These are phyloP conservation scores for Eurytoma californica DNA, from an alignment of 2,888 invertebrate genomes.

Conservation along the genomic window DNA sequence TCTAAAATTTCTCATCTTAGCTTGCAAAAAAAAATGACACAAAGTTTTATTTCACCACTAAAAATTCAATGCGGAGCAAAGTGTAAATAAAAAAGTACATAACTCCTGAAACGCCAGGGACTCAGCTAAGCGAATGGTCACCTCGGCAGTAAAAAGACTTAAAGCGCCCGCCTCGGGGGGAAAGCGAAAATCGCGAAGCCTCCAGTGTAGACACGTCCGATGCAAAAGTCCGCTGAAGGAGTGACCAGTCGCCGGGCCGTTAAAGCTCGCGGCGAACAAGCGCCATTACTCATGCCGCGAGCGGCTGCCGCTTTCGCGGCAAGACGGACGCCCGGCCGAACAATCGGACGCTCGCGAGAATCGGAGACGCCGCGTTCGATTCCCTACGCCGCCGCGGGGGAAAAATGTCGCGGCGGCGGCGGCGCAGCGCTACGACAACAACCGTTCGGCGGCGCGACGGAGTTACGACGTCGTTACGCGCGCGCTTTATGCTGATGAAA, in stretches of 20 bases:
- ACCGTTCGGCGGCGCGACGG: constrained; percentile 6
- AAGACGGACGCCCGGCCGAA: constrained; percentile 16
- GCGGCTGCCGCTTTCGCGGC: constrained; percentile 5
- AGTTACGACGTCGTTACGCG: constrained; percentile 54
- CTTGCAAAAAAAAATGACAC: too few species aligned
- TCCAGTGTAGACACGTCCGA: too few species aligned
- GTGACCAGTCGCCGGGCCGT: neutral
- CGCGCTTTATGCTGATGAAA: constrained; percentile 50
- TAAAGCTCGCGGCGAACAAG: constrained; percentile 9
- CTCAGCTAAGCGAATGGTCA: too few species aligned
- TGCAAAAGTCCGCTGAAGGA: neutral
- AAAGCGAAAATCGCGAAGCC: neutral
- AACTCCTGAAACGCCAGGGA: too few species aligned
- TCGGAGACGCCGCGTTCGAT: constrained; percentile 23
- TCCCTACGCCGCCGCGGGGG: constrained; percentile 15
- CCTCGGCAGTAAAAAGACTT: too few species aligned
- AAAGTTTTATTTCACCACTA: too few species aligned
- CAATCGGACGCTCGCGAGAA: constrained; percentile 23
- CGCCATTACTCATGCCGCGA: constrained; percentile 32
- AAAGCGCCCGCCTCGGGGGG: neutral
- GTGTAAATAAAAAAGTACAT: too few species aligned
- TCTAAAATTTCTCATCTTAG: too few species aligned
- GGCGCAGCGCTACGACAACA: neutral
- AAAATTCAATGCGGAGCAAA: too few species aligned
- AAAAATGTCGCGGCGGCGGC: constrained; percentile 15